These are phyloP conservation scores for Cryptoprocta ferox DNA, from an alignment of 2,797 vertebrate genomes.

Conservation along the genomic window DNA sequence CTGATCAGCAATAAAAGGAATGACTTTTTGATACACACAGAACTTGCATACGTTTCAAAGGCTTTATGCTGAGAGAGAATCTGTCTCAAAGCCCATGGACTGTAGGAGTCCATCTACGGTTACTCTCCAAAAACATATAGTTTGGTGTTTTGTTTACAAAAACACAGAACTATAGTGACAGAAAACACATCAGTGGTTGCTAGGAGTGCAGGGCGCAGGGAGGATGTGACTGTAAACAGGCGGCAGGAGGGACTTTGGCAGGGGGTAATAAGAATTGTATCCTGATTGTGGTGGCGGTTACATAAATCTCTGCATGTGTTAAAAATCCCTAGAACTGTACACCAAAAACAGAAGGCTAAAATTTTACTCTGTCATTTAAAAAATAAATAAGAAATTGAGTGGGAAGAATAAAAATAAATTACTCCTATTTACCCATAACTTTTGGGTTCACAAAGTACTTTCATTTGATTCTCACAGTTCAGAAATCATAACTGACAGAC, in stretches of 20 bases:
- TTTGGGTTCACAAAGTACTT: background rate
- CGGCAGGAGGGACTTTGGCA: accelerated
- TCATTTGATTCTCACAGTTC: constrained; percentile 20
- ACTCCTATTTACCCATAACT: background rate
- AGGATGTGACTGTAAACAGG: background rate
- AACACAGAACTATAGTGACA: background rate
- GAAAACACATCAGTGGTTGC: background rate
- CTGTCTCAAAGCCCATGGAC: background rate
- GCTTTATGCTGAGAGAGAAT: background rate
- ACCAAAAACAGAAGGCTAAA: background rate
- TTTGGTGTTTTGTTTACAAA: background rate
- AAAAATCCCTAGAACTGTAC: background rate
- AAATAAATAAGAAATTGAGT: background rate
- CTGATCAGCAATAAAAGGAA: background rate
- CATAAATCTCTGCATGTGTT: background rate
- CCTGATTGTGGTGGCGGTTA: background rate
- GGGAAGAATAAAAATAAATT: background rate
- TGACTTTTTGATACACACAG: background rate
- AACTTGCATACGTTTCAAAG: background rate
- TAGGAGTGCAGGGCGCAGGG: accelerated
- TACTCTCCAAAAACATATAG: background rate
- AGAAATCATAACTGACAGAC: background rate
- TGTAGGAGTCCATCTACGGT: background rate
- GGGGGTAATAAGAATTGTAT: background rate
- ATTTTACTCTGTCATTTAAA: background rate